Base-by-base conservation (phyloP, 2,113 vertebrate genomes). In the Takifugu flavidus region DNA sequence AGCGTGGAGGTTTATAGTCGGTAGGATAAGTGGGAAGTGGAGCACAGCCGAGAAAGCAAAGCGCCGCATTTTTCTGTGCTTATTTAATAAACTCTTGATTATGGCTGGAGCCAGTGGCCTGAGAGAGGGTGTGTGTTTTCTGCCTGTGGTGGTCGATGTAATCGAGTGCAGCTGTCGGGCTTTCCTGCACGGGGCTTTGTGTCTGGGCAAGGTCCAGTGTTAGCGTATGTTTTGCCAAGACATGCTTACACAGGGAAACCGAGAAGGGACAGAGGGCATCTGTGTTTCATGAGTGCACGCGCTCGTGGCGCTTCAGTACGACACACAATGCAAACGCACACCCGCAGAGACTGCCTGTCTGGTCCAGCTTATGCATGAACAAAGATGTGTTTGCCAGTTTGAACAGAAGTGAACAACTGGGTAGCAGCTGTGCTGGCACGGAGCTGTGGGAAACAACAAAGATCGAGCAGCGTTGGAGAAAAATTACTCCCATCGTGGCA, bases 31-130 rank as follows among this genome's bases (percentile, higher is more conserved):
- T 15, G 27, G 25, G 46, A 8, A 28, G 27, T 26, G 12, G 34
- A 4, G 54, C 25, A 26, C 25, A 50, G 61, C 49, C 46, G 39
- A 71, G 57, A 62, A 59, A 72, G 53, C 60, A 70, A 42, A 71
- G 72, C 52, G 65, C 72, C 45, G 52, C 74, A 70, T 86, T 85
- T 83, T 80, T 84, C 77, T 61, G 28, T 72, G 82, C 67, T 87
- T 87, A 89, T 84, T 88, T 75, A 89, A 88, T 87, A 85, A 87
- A 80, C 70, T 47, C 62, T 76, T 88, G 79, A 89, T 88, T 86
- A 78, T 73, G 70, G 80, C 72, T 75, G 75, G 80, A 86, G 85
- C 80, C 75, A 74, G 80, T 62, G 77, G 75, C 85, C 78, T 61
- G 31, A 78, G 56, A 59, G 80, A 63, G 20, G 20, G 79, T 58